phyloP scores from a whole-genome alignment of 2,888 invertebrate genomes.

The Rhagophthalmus giganteus region DNA sequence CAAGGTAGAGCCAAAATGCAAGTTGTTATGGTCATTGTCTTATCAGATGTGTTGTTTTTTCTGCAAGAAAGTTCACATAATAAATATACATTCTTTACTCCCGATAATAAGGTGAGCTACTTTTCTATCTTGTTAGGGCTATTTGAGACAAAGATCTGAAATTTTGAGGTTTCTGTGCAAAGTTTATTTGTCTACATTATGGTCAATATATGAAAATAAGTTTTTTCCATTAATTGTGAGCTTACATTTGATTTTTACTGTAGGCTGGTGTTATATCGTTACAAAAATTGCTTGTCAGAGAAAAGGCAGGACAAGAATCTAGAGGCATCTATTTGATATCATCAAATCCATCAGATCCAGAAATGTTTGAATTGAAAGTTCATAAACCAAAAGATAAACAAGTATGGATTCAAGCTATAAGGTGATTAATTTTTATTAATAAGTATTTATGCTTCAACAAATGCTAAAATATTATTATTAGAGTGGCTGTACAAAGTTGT shows the following conservation, averaged over 20 bases:
- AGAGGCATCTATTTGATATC: constrained; percentile 91
- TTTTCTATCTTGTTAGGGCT: no score
- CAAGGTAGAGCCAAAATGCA: constrained; percentile 90
- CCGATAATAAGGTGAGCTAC: constrained; percentile 89
- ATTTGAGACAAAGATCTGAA: no score
- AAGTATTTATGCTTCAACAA: neutral
- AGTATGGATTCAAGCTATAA: constrained; percentile 85
- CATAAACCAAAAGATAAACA: constrained; percentile 89
- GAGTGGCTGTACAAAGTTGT: constrained; percentile 80
- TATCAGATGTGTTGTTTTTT: constrained; percentile 91
- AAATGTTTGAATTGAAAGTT: constrained; percentile 93
- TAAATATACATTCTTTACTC: constrained; percentile 89
- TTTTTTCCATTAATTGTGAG: no score
- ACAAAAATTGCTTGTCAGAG: constrained; percentile 87
- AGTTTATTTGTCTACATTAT: no score
- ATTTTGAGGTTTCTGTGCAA: no score
- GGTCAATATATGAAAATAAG: no score
- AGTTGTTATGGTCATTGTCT: constrained; percentile 83
- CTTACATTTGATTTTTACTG: no score
- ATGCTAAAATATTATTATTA: no score
- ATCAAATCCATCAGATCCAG: constrained; percentile 87
- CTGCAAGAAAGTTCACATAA: constrained; percentile 84
- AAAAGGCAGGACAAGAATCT: constrained; percentile 90
- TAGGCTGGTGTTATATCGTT: constrained; percentile 91
- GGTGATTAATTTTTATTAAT: constrained; percentile 53